Evolutionary conservation across 2,888 invertebrate genomes (phyloP).

Genomic region (Antitype chi): DNA sequence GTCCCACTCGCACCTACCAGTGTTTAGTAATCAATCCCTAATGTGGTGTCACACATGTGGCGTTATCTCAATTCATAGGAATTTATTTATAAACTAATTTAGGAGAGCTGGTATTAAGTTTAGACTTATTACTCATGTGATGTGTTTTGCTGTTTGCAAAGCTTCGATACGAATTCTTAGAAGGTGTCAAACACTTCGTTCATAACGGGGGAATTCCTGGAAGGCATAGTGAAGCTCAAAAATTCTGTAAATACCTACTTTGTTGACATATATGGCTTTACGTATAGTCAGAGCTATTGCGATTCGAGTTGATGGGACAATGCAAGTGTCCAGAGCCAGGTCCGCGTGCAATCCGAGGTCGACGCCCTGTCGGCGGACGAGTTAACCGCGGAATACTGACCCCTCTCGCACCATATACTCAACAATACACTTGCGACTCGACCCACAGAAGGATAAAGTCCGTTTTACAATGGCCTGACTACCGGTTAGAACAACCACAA

Average conservation of each 20-base stretch:
- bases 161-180: slow-evolving; percentile 12
- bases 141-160: slow-evolving; percentile 3
- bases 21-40: slow-evolving; percentile 62
- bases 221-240: slow-evolving; percentile 29
- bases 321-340: slow-evolving; percentile 77
- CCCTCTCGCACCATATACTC: slow-evolving; percentile 73
- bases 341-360: slow-evolving; percentile 81
- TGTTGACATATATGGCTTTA: slow-evolving; percentile 25
- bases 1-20: slow-evolving; percentile 50
- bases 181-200: slow-evolving; percentile 7
- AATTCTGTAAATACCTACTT: neutral
- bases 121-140: slow-evolving; percentile 27
- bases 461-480: slow-evolving; percentile 60
- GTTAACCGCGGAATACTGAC: slow-evolving; percentile 85
- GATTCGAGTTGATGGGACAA: slow-evolving; percentile 76
- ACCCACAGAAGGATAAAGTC: slow-evolving; percentile 68
- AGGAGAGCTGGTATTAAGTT: slow-evolving; percentile 9
- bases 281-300: slow-evolving; percentile 74
- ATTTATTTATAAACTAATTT: slow-evolving; percentile 37
- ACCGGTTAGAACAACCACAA: slow-evolving; percentile 67
- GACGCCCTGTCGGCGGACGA: slow-evolving; percentile 80
- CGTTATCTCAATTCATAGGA: slow-evolving; percentile 53
- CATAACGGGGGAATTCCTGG: slow-evolving; percentile 16
- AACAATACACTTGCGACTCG: slow-evolving; percentile 72
- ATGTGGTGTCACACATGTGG: slow-evolving; percentile 41